Evolutionary conservation across 1,140 invertebrate species (phyloP).

Genomic region (Leguminivora glycinivorella): DNA sequence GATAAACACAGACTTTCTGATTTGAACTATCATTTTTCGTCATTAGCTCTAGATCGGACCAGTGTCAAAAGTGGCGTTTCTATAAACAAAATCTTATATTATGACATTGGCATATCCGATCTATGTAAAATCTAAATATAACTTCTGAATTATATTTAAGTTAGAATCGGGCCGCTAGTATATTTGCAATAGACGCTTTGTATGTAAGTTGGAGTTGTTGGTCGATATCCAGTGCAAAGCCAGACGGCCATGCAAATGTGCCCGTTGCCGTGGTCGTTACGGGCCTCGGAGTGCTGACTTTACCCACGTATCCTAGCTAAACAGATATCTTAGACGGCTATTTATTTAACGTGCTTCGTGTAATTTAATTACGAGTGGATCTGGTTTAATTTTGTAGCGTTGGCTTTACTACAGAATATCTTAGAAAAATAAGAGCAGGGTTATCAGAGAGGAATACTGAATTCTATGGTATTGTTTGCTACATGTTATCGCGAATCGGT

Average conservation of each 20-base stretch:
- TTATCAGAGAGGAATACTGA: no score
- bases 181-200: not conserved
- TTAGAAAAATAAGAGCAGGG: not conserved
- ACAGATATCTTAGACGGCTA: conserved; percentile 43
- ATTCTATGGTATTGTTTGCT: no score
- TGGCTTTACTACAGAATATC: not conserved
- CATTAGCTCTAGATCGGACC: no score
- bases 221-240: not conserved
- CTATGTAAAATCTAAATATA: no score
- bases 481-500: no score
- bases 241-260: conserved; percentile 11
- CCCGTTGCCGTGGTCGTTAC: not conserved
- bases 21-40: no score
- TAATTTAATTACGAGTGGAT: conserved; percentile 18
- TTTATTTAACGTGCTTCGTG: conserved; percentile 35
- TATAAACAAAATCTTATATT: no score
- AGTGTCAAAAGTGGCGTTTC: no score
- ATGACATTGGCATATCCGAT: no score
- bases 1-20: no score
- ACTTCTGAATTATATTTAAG: no score
- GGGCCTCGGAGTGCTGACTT: conserved; percentile 37
- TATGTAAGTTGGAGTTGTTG: not conserved
- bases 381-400: not conserved
- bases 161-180: no score
- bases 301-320: conserved; percentile 43